phyloP scores from a whole-genome alignment of 2,113 vertebrate species.

The Zosterops borbonicus region DNA sequence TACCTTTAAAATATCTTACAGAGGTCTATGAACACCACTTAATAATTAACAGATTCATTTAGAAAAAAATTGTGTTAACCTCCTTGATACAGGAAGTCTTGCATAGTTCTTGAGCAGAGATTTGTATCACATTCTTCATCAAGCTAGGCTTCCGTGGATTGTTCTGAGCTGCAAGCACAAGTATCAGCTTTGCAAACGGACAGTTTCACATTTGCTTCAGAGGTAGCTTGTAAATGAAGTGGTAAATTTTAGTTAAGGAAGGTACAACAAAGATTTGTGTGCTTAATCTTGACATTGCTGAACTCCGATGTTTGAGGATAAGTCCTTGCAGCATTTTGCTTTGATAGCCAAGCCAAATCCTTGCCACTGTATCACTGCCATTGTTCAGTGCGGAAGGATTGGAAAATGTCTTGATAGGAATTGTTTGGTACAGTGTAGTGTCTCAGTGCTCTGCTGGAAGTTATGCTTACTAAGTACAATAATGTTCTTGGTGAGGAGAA shows the following conservation, averaged over 20 bases:
- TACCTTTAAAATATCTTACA: neutral
- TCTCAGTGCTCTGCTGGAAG: conserved; percentile 33
- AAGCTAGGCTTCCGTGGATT: neutral
- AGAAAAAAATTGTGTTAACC: neutral
- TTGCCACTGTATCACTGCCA: neutral
- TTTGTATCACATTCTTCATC: neutral
- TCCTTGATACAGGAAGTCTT: neutral
- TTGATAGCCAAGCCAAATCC: neutral
- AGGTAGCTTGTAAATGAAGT: neutral
- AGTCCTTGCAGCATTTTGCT: neutral
- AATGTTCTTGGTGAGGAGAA: conserved; percentile 66
- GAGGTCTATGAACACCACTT: neutral
- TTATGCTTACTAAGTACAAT: conserved; percentile 53
- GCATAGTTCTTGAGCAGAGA: neutral
- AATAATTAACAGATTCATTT: conserved; percentile 12
- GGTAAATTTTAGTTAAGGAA: neutral
- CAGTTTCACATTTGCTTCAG: neutral
- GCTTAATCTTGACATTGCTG: neutral
- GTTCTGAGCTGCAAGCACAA: neutral
- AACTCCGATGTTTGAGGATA: neutral
- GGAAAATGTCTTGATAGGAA: conserved; percentile 28
- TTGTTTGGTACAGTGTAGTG: neutral
- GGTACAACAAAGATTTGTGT: neutral
- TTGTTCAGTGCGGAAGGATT: neutral
- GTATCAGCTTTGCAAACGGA: neutral